Base-by-base conservation (phyloP, 2,797 vertebrate species). In the Setipinna tenuifilis region DNA sequence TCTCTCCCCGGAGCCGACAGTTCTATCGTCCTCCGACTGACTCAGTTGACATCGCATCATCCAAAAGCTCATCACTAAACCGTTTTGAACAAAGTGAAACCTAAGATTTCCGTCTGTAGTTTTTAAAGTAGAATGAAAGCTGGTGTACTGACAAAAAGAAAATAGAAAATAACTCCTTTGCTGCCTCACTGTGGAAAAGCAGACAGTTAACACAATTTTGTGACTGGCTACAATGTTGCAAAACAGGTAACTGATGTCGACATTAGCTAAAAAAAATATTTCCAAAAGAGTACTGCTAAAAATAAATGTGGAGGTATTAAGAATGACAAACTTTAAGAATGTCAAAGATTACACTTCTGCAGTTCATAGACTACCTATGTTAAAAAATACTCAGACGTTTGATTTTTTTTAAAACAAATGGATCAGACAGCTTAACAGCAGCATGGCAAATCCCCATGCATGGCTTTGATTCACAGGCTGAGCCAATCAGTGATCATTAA, bases 1-100 rank as follows among this genome's bases (percentile, higher is more conserved):
- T 41, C 81, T 89, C 88, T 89, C 84, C 81, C 88, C 87, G 85
- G 88, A 86, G 90, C 86, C 84, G 84, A 81, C 87, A 87, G 82
- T 84, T 81, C 87, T 86, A 41, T 84, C 87, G 11, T 84, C 85
- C 87, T 86, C 88, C 86, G 87, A 84, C 84, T 46, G 83, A 84
- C 82, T 86, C 31, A 54, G 84, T 83, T 87, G 82, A 88, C 87
- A 90, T 84, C 86, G 85, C 71, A 44, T 44, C 71, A 78, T 19
- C 31, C 71, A 44, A 21, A 35, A 44, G 50, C 50, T 6, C 61
- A 23, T 21, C 35, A 19, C 71, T 78, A 21, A 78, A 78, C 19
- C 17, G 16, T n/a, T 78, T 78, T 44, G 44, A 6, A 78, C 14
- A 78, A 4, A 17, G 5, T 31, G 19, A 9, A 41, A 78, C 41